Conservation (phyloP, 2,888 invertebrate species). For the Muschampia plurimacula region DNA sequence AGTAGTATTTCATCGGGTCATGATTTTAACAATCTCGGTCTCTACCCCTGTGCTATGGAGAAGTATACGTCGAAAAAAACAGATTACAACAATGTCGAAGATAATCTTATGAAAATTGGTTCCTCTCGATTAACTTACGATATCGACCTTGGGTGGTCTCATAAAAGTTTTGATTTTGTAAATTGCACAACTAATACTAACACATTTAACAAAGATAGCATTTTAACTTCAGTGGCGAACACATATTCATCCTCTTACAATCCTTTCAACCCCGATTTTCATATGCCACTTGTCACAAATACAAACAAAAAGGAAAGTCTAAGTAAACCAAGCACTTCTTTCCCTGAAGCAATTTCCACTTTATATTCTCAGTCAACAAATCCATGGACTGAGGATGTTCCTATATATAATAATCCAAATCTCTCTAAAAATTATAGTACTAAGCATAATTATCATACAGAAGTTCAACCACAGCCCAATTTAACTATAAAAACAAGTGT, state of each 20-base stretch:
- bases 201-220: constrained; percentile 72
- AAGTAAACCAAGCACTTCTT: constrained; percentile 66
- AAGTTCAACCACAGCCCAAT: constrained; percentile 61
- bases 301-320: constrained; percentile 67
- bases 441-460: constrained; percentile 68
- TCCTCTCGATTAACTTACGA: constrained; percentile 79
- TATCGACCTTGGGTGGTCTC: constrained; percentile 81
- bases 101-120: constrained; percentile 79
- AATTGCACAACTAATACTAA: constrained; percentile 69
- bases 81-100: constrained; percentile 74
- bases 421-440: constrained; percentile 61
- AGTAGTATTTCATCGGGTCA: constrained; percentile 77
- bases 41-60: constrained; percentile 82
- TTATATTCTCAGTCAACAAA: constrained; percentile 77
- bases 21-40: constrained; percentile 75
- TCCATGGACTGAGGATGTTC: constrained; percentile 76
- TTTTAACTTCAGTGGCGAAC: constrained; percentile 66
- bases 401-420: constrained; percentile 73
- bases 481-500: constrained; percentile 57
- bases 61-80: constrained; percentile 76
- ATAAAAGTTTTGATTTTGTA: constrained; percentile 79
- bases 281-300: constrained; percentile 72
- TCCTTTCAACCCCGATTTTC: constrained; percentile 80
- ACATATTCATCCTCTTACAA: constrained; percentile 74
- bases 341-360: constrained; percentile 74